Percentiles rank a stretch among this genome's conserved stretches.
Evolutionary conservation across 2,113 vertebrate genomes (phyloP).

Genomic region (Bubo scandiacus): DNA sequence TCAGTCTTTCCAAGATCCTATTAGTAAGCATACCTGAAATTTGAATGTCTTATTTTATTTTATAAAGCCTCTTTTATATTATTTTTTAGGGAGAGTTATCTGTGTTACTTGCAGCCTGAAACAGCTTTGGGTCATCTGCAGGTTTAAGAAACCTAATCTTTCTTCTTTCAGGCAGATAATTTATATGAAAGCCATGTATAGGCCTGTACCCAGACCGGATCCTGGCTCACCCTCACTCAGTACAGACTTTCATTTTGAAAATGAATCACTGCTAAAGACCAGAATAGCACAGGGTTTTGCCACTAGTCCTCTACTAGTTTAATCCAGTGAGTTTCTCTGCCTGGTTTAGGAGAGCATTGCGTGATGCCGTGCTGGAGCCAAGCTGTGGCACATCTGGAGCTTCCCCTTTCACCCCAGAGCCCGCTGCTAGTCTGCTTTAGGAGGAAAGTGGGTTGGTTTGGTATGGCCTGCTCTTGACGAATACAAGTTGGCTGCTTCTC

Average conservation of each 20-base stretch:
- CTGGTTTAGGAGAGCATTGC: background rate
- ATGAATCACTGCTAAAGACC: background rate
- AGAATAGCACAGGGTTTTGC: background rate
- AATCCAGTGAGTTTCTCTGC: background rate
- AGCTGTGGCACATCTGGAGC: background rate
- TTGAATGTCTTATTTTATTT: constrained; percentile 25
- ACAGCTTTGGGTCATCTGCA: background rate
- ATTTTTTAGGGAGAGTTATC: constrained; percentile 15
- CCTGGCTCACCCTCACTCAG: background rate
- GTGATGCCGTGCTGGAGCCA: background rate
- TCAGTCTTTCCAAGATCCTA: background rate
- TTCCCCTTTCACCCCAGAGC: background rate
- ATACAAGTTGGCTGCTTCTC: background rate
- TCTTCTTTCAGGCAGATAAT: background rate
- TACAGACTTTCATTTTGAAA: background rate
- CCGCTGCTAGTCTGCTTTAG: background rate
- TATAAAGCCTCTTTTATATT: background rate
- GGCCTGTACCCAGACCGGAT: background rate
- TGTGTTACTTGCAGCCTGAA: background rate
- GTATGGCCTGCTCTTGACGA: background rate
- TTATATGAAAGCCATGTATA: background rate
- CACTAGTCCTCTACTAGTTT: background rate
- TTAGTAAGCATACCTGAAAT: constrained; percentile 8
- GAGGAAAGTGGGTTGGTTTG: background rate
- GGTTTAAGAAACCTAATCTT: background rate